These are phyloP conservation scores for Prosapia bicincta DNA, from an alignment of 2,888 invertebrate genomes.

Conservation along the genomic window DNA sequence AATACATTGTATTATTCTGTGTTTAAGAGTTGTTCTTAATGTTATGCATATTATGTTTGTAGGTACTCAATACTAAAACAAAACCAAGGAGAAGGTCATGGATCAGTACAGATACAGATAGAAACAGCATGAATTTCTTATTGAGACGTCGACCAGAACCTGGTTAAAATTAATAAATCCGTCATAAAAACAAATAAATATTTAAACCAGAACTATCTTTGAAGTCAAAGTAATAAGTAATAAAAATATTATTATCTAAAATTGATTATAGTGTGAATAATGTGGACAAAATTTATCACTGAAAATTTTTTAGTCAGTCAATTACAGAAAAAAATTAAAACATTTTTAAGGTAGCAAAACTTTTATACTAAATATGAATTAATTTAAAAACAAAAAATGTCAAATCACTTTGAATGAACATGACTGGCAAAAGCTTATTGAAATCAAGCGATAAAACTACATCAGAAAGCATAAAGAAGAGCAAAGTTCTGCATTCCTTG, in stretches of 20 bases:
- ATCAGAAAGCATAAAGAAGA: conserved; percentile 33
- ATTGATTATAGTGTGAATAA: background rate
- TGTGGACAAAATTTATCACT: background rate
- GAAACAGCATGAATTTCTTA: background rate
- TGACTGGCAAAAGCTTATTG: conserved; percentile 34
- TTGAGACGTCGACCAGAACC: background rate
- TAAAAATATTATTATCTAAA: background rate
- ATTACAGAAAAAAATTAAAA: background rate
- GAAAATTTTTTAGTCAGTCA: background rate
- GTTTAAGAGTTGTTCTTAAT: too few species aligned
- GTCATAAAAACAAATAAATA: background rate
- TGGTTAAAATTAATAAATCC: too few species aligned
- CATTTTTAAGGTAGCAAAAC: background rate
- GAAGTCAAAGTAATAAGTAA: too few species aligned
- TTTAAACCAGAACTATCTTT: background rate
- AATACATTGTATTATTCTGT: too few species aligned
- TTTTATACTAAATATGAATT: too few species aligned
- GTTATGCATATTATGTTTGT: too few species aligned
- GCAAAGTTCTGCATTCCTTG: conserved; percentile 32
- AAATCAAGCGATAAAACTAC: conserved; percentile 34
- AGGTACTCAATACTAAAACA: too few species aligned
- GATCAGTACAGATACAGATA: background rate
- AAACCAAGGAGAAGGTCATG: too few species aligned
- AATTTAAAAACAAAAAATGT: too few species aligned
- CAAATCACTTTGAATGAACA: conserved; percentile 16